A percentile compares a stretch with the other conserved stretches of the same genome.
These are phyloP conservation scores for Neogobius melanostomus DNA, from an alignment of 2,113 vertebrate species.

Conservation along the genomic window DNA sequence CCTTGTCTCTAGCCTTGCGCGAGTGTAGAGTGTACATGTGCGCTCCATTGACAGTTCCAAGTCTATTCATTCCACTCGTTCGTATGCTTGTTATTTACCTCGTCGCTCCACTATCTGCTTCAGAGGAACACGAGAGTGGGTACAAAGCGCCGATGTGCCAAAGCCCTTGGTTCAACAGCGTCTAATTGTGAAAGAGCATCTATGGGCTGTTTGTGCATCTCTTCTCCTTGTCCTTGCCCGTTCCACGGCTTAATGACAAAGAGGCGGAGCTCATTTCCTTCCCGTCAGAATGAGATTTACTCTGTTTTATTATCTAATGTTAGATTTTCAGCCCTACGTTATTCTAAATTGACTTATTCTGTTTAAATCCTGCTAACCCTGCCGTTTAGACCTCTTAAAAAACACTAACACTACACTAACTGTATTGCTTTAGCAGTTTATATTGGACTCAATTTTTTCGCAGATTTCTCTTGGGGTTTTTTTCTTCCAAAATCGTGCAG, in stretches of 20 bases:
- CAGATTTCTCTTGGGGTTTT: too few relatives aligned
- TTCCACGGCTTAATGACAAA: not conserved
- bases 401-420: too few relatives aligned
- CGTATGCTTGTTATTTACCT: conserved; percentile 6
- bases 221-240: not conserved
- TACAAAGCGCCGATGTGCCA: conserved; percentile 3
- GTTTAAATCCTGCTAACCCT: too few relatives aligned
- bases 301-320: not conserved
- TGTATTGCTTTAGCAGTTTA: too few relatives aligned
- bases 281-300: conserved; percentile 10
- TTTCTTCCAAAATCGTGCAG: too few relatives aligned
- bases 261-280: conserved; percentile 15
- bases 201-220: not conserved
- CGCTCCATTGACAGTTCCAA: not conserved
- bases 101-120: not conserved
- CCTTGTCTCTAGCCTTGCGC: not conserved
- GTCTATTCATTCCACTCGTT: not conserved
- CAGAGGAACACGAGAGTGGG: not conserved
- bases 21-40: not conserved
- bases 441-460: too few relatives aligned
- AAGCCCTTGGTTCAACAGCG: conserved; percentile 6
- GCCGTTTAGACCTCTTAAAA: too few relatives aligned
- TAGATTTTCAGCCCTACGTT: too few relatives aligned
- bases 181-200: conserved; percentile 6
- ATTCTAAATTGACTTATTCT: too few relatives aligned